These are phyloP conservation scores for Phalacrocorax pelagicus DNA, from an alignment of 2,113 vertebrate species.

Conservation along the genomic window DNA sequence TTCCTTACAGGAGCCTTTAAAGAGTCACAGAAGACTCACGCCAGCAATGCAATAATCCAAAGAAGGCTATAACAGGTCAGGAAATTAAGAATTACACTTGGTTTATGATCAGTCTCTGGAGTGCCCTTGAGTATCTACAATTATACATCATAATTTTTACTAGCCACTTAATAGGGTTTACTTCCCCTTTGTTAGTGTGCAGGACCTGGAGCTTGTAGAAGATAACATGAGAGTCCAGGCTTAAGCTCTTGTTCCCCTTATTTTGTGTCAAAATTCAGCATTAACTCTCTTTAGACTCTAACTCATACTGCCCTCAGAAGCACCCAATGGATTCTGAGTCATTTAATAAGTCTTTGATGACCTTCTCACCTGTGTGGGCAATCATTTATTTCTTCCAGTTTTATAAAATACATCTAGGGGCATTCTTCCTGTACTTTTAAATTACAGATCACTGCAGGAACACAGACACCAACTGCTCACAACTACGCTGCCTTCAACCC, in stretches of 20 bases:
- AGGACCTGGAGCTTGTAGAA: background rate
- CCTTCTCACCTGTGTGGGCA: background rate
- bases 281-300: background rate
- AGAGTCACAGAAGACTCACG: background rate
- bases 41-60: background rate
- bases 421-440: background rate
- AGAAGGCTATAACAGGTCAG: background rate
- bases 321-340: background rate
- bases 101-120: conserved; percentile 10
- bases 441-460: conserved; percentile 25
- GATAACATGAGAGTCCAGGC: background rate
- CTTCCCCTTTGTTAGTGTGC: background rate
- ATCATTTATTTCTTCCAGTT: conserved; percentile 25
- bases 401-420: conserved; percentile 2
- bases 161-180: background rate
- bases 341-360: conserved; percentile 14
- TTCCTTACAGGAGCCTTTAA: background rate
- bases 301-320: background rate
- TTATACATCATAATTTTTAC: conserved; percentile 7
- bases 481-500: background rate
- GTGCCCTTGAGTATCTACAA: background rate
- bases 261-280: background rate
- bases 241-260: background rate
- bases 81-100: conserved; percentile 15
- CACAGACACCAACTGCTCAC: conserved; percentile 27